Evolutionary conservation across 2,888 invertebrate species (phyloP), one percentile per base, ranked within the genome.

Genomic region (Hedychridium roseum): DNA sequence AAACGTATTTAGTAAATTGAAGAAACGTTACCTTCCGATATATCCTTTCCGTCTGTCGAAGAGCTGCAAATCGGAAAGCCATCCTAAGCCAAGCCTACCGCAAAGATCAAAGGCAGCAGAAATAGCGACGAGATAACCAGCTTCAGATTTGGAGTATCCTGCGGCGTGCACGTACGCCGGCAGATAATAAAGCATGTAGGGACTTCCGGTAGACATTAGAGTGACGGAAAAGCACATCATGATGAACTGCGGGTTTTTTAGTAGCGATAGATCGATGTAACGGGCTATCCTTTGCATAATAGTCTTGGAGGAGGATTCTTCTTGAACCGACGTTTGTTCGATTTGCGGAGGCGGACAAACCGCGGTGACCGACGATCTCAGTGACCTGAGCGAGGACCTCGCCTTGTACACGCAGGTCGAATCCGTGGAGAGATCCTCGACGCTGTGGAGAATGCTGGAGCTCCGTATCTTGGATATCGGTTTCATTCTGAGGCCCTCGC

Each of bases 191-290:
- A 90, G 74, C 68, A 89, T 88, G 72, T 89, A 89, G 0, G 90
- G 90, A 2, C 89, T 89, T 7, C 90, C 90, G 15, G 88, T 88
- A 0, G 89, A 88, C 87, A 89, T 88, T 2, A 90, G 82, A 1
- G 86, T 87, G 6, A 90, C 89, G 0, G 90, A 89, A 1, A 87
- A 80, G 50, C 88, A 87, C 77, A 90, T 86, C 57, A 89, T 80
- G 3, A 89, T 85, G 69, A 90, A 90, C 2, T 86, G 84, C 57
- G 86, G 84, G 30, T 88, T 86, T 64, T 84, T 83, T 20, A 90
- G 78, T 2, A 90, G 79, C 0, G 86, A 86, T 5, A 89, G 82
- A 71, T 90, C 89, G 50, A 90, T 75, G 68, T 89, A 89, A 58
- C 85, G 73, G 1, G 71, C 64, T 21, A 79, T 74, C 44, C 66